These are phyloP conservation scores for Drosophila yooni DNA, from an alignment of 2,888 invertebrate species.

Conservation along the genomic window DNA sequence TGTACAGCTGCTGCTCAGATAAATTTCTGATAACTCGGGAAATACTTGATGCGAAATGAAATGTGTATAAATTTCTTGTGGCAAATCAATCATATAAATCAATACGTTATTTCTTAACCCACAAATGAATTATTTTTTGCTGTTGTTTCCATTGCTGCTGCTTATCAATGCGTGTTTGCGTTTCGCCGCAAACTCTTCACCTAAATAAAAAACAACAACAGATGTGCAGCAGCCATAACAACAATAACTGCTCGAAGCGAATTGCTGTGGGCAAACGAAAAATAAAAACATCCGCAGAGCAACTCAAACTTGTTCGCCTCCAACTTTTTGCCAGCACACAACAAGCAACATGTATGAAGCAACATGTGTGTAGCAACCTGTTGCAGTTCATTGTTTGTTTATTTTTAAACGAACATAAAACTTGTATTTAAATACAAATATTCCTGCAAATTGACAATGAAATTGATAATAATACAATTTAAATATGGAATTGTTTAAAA, in stretches of 20 bases:
- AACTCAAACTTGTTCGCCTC: constrained; percentile 37
- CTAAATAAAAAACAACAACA: constrained; percentile 27
- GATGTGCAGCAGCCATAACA: not conserved
- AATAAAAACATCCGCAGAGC: constrained; percentile 20
- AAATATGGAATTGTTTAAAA: not conserved
- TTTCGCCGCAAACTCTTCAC: constrained; percentile 48
- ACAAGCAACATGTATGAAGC: constrained; percentile 7
- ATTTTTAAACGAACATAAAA: constrained; percentile 1
- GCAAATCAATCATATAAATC: constrained; percentile 3
- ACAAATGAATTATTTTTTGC: not conserved
- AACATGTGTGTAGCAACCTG: constrained; percentile 55
- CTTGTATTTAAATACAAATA: not conserved
- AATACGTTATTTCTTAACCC: constrained; percentile 1
- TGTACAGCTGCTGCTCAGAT: constrained; percentile 57
- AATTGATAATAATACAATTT: not conserved
- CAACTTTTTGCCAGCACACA: constrained; percentile 21
- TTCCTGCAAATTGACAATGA: not conserved
- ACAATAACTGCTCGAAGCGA: constrained; percentile 27
- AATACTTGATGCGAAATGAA: constrained; percentile 25
- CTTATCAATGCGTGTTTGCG: constrained; percentile 47
- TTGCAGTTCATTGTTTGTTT: constrained; percentile 29
- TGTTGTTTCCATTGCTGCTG: constrained; percentile 16
- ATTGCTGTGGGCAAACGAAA: constrained; percentile 46
- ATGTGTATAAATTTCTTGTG: constrained; percentile 16
- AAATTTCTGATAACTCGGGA: constrained; percentile 43